Base-by-base conservation (phyloP, 2,797 vertebrate species). In the Argya squamiceps region DNA sequence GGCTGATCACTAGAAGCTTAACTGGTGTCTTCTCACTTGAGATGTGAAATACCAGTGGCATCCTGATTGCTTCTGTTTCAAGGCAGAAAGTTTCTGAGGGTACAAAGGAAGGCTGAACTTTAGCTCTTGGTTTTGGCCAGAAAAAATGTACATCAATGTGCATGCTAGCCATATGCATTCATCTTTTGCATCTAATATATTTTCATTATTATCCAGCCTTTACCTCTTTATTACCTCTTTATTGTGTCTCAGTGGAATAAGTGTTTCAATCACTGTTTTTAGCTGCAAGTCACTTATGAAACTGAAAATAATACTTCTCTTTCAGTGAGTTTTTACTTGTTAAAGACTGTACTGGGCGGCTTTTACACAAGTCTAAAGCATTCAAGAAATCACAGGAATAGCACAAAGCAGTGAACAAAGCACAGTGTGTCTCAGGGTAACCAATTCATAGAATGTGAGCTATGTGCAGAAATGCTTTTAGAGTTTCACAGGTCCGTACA, bases 341-440 rank as follows among this genome's bases (percentile, higher is more conserved):
- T 67, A 63, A 84, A 91, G 70, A 15, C 53, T 94, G 41, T 71
- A 43, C 15, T 46, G 39, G 41, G 86, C 88, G 88, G 93, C 92
- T 95, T 78, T 39, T 76, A 55, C 8, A 10, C 29, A 63, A 87
- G 80, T 53, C 74, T 82, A 89, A 89, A 97, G 74, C 67, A 27
- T 92, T 97, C 88, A 64, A 44, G 52, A 89, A 94, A 95, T 80
- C 75, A 63, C 67, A 86, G 88, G 58, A 79, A 73, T 32, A 93
- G 55, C 83, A 91, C 87, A 92, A 68, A 94, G 30, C 60, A 81
- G 29, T 74, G 88, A 89, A 96, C 95, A 97, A 97, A 95, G 89
- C 87, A 60, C 92, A 78, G 17, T 49, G 69, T 83, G 62, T 96
- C 91, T 96, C 74, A 41, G 92, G 55, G 70, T 29, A 55, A 84